Percentiles rank a stretch among this genome's conserved stretches.
phyloP scores from a whole-genome alignment of 2,113 vertebrate genomes.

The Psephotus haematonotus region DNA sequence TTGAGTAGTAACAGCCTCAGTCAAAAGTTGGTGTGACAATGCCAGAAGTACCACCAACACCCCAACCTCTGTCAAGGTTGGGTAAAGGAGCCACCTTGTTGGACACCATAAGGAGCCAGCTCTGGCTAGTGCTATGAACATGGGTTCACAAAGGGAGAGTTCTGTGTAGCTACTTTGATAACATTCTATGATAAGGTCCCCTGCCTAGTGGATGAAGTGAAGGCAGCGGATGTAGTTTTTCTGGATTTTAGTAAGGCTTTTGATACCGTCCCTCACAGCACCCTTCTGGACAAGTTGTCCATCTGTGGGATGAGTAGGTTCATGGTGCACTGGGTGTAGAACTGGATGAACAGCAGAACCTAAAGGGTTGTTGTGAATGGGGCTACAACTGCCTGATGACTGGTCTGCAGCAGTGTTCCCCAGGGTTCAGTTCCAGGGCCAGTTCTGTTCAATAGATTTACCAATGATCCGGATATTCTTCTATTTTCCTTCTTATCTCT shows the following conservation, averaged over 20 bases:
- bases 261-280: neutral
- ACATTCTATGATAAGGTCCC: neutral
- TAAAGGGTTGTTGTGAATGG: neutral
- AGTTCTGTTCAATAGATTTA: neutral
- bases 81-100: fast-evolving
- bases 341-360: neutral
- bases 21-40: neutral
- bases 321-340: neutral
- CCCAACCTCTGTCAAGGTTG: neutral
- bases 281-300: neutral
- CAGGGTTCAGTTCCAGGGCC: neutral
- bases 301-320: neutral
- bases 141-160: neutral
- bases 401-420: neutral
- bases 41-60: neutral
- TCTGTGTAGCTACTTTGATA: neutral
- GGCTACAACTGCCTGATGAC: neutral
- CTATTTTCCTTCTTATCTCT: too few relatives aligned
- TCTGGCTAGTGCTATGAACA: neutral
- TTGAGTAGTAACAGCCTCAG: neutral
- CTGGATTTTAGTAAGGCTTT: neutral
- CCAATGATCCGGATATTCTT: neutral
- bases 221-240: neutral
- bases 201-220: neutral
- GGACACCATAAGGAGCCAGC: neutral